phyloP scores from a whole-genome alignment of 2,888 invertebrate species.

The Cataglyphis livida region DNA sequence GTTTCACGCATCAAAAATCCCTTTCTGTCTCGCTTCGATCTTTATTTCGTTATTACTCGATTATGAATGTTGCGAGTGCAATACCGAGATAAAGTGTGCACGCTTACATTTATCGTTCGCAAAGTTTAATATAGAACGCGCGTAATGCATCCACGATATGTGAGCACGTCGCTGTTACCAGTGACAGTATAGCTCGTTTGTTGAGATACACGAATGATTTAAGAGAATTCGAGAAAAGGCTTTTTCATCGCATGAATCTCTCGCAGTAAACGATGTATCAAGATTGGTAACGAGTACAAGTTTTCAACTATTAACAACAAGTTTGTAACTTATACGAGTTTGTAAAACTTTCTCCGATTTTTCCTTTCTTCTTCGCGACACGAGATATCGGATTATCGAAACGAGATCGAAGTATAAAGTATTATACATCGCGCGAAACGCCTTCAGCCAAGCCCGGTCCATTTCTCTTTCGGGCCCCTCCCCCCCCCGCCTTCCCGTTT shows the following conservation, averaged over 20 bases:
- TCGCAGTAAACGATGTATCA: background rate
- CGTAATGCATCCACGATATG: slow-evolving; percentile 1
- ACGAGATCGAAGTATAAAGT: slow-evolving; percentile 60
- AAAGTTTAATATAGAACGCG: background rate
- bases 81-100: slow-evolving; percentile 13
- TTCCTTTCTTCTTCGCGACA: background rate
- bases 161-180: background rate
- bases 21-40: slow-evolving; percentile 1
- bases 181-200: slow-evolving; percentile 4
- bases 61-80: background rate
- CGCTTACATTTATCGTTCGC: background rate
- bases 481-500: slow-evolving; percentile 31
- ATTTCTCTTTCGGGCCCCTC: slow-evolving; percentile 66
- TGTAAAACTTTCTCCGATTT: background rate
- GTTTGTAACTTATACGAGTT: background rate
- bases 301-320: slow-evolving; percentile 22
- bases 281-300: slow-evolving; percentile 26
- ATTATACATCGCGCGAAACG: slow-evolving; percentile 61
- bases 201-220: slow-evolving; percentile 16
- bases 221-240: slow-evolving; percentile 8
- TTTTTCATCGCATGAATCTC: background rate
- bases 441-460: slow-evolving; percentile 64
- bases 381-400: slow-evolving; percentile 59
- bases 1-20: background rate
- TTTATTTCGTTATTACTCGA: slow-evolving; percentile 8